phyloP scores from a whole-genome alignment of 2,797 vertebrate species.

The Pachyuromys duprasi region DNA sequence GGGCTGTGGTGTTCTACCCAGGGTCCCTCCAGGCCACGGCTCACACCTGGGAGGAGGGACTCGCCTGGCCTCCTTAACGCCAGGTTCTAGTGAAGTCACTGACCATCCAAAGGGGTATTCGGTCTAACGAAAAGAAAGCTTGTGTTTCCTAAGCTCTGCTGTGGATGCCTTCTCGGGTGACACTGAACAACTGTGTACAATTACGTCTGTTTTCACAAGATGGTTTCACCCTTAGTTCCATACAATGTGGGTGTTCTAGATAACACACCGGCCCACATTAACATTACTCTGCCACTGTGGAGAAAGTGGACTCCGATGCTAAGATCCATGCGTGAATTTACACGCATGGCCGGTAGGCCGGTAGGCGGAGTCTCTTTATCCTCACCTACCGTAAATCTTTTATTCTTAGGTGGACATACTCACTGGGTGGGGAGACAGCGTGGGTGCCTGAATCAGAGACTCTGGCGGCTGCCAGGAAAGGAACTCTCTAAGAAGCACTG shows the following conservation, averaged over 20 bases:
- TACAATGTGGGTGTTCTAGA: neutral
- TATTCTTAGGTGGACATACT: slow-evolving; percentile 4
- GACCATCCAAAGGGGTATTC: neutral
- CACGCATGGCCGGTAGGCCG: too few relatives aligned
- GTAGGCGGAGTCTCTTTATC: neutral
- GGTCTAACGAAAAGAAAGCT: neutral
- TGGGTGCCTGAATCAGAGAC: neutral
- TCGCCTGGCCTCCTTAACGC: neutral
- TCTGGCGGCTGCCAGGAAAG: neutral
- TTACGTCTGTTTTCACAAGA: neutral
- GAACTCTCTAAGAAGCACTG: neutral
- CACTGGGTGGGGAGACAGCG: neutral
- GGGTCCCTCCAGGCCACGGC: neutral
- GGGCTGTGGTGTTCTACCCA: neutral
- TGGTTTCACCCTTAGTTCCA: slow-evolving; percentile 53
- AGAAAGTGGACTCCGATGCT: slow-evolving; percentile 27
- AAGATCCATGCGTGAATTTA: neutral
- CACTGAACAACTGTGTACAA: neutral
- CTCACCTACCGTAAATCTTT: neutral
- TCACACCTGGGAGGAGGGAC: neutral
- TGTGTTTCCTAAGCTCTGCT: slow-evolving; percentile 3
- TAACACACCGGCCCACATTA: slow-evolving; percentile 12
- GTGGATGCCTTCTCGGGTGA: neutral
- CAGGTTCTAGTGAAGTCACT: neutral
- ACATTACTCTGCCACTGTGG: slow-evolving; percentile 1